Conservation (phyloP, 1,140 invertebrate genomes). For the Idris sp. region DNA sequence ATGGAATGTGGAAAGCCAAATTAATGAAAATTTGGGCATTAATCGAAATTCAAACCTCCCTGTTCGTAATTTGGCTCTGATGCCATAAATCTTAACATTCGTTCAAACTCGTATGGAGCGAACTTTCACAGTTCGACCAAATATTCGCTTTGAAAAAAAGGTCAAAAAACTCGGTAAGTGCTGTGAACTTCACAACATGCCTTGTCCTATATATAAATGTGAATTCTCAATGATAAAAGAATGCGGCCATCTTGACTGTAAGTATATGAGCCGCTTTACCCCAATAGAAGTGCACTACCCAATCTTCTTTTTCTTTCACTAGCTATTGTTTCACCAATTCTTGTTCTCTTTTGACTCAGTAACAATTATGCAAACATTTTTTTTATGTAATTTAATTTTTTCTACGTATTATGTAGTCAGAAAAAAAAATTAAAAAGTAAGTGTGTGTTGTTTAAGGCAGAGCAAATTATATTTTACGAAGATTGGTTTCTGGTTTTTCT, state of each 20-base stretch:
- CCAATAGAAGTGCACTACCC: not conserved
- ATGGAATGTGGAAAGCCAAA: slow-evolving; percentile 9
- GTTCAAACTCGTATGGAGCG: not conserved
- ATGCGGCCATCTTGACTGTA: slow-evolving; percentile 19
- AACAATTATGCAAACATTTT: no score
- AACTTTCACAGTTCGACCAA: not conserved
- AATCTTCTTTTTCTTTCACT: no score
- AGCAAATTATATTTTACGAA: no score
- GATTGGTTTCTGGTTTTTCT: no score
- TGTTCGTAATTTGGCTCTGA: slow-evolving; percentile 13
- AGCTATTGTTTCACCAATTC: no score
- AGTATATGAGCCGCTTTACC: slow-evolving; percentile 16
- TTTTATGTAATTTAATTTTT: no score
- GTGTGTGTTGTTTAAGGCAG: no score
- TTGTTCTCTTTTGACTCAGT: no score
- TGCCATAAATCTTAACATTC: slow-evolving; percentile 3
- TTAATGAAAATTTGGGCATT: slow-evolving; percentile 23
- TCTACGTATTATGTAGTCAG: no score
- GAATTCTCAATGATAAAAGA: slow-evolving; percentile 29
- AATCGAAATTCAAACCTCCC: slow-evolving; percentile 15
- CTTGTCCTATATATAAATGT: slow-evolving; percentile 3
- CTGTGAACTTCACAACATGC: not conserved
- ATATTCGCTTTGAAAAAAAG: not conserved
- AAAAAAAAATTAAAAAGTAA: no score
- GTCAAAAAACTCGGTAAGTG: slow-evolving; percentile 10